A percentile compares a stretch with the other conserved stretches of the same genome.
phyloP scores from a whole-genome alignment of 2,888 invertebrate species.

The Caenorhabditis auriculariae region DNA sequence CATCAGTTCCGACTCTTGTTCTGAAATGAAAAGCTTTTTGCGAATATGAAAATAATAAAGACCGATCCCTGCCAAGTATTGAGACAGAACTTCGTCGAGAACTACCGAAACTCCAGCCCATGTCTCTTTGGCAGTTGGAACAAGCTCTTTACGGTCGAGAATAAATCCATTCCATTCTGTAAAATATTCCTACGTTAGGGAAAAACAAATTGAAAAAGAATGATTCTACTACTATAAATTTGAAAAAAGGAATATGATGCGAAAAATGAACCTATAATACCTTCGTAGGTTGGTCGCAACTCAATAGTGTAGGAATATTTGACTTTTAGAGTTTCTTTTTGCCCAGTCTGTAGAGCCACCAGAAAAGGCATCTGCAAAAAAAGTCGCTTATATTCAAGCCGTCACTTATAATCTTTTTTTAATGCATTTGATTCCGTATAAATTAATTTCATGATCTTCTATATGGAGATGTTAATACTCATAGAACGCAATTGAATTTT shows the following conservation, averaged over 20 bases:
- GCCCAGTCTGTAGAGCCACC: conserved; percentile 62
- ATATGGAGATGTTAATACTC: too few species aligned
- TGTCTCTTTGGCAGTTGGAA: conserved; percentile 61
- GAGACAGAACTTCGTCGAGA: conserved; percentile 39
- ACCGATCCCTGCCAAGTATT: too few species aligned
- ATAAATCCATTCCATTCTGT: conserved; percentile 62
- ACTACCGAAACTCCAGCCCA: conserved; percentile 59
- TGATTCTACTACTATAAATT: too few species aligned
- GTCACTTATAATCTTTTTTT: too few species aligned
- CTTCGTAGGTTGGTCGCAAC: conserved; percentile 54
- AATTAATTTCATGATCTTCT: too few species aligned
- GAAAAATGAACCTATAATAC: conserved; percentile 33
- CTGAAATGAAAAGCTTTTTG: conserved; percentile 14
- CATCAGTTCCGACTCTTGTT: conserved; percentile 15
- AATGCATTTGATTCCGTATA: too few species aligned
- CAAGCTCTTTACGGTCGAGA: conserved; percentile 50
- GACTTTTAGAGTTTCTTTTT: conserved; percentile 55
- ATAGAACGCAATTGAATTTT: too few species aligned
- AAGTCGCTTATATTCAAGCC: background rate
- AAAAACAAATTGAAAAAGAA: too few species aligned
- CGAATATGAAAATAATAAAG: background rate
- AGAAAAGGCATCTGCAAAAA: conserved; percentile 56
- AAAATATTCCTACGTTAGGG: too few species aligned
- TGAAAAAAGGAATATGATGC: conserved; percentile 3
- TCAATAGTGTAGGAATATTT: conserved; percentile 62